These are phyloP conservation scores for Gila orcuttii DNA, from an alignment of 2,113 vertebrate genomes.

Conservation along the genomic window DNA sequence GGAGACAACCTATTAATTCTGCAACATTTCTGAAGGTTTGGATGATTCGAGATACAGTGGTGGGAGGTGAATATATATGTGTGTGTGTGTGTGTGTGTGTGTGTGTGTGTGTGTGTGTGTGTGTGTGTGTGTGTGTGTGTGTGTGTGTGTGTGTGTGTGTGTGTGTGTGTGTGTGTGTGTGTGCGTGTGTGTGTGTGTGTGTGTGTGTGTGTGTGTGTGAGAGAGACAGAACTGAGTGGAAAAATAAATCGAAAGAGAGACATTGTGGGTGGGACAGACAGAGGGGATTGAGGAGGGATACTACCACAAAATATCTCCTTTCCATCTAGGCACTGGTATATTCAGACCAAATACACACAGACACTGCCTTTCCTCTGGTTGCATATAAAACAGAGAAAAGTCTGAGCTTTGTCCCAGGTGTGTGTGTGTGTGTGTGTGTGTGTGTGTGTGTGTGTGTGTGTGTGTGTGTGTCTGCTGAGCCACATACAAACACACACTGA, in stretches of 20 bases:
- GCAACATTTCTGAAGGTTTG: constrained; percentile 24
- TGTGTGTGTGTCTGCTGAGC: constrained; percentile 32
- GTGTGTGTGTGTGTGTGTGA: neutral
- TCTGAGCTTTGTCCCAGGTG: constrained; percentile 59
- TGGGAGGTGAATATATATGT: constrained; percentile 26
- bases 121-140: neutral
- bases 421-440: constrained; percentile 49
- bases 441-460: neutral
- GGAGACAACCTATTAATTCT: constrained; percentile 20
- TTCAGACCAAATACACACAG: constrained; percentile 21
- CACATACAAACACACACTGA: constrained; percentile 30
- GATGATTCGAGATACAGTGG: constrained; percentile 32
- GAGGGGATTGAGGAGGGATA: constrained; percentile 22
- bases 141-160: neutral
- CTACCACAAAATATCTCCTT: constrained; percentile 38
- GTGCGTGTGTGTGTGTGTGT: neutral
- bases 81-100: neutral
- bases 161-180: neutral
- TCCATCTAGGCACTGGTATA: constrained; percentile 4
- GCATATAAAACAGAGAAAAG: constrained; percentile 57
- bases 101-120: neutral
- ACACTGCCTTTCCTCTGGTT: constrained; percentile 43
- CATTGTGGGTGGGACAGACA: constrained; percentile 42
- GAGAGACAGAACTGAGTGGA: constrained; percentile 18
- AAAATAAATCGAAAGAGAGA: constrained; percentile 28